phyloP scores from a whole-genome alignment of 1,140 invertebrate species.

The Aphaenogaster floridana region DNA sequence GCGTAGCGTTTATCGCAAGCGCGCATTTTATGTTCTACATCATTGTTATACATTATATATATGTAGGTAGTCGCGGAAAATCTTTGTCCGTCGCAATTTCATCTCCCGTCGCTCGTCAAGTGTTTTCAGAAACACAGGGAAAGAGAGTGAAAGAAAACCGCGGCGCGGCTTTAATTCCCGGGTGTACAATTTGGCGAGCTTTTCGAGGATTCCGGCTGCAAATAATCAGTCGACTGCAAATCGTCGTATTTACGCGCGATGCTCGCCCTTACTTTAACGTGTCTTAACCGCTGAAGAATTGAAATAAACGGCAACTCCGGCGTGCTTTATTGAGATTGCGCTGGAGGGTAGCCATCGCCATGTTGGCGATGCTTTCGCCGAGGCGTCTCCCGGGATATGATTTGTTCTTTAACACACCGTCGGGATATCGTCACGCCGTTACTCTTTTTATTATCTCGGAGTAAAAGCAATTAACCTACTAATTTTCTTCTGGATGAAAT shows the following conservation, averaged over 20 bases:
- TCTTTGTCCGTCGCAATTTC: slow-evolving; percentile 23
- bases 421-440: not conserved
- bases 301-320: slow-evolving; percentile 46
- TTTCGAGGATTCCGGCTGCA: slow-evolving; percentile 36
- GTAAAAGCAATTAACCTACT: not conserved
- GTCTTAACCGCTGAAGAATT: slow-evolving; percentile 53
- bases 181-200: slow-evolving; percentile 49
- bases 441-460: not conserved
- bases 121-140: not conserved
- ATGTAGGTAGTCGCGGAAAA: not conserved
- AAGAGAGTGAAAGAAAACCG: not conserved
- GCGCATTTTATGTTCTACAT: slow-evolving; percentile 1
- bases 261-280: slow-evolving; percentile 32
- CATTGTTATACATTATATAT: not conserved
- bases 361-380: slow-evolving; percentile 19
- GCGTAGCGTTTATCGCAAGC: slow-evolving; percentile 2
- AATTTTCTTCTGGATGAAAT: not conserved
- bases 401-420: slow-evolving; percentile 43
- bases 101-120: slow-evolving; percentile 7
- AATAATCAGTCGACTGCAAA: slow-evolving; percentile 51
- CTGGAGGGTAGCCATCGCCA: slow-evolving; percentile 3
- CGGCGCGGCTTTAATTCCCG: slow-evolving; percentile 22
- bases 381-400: slow-evolving; percentile 34
- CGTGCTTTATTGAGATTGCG: slow-evolving; percentile 56
- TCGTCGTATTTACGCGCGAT: slow-evolving; percentile 25